Evolutionary conservation across 2,888 invertebrate genomes (phyloP), one percentile per base, ranked within the genome.

Genomic region (Tetragonisca angustula): DNA sequence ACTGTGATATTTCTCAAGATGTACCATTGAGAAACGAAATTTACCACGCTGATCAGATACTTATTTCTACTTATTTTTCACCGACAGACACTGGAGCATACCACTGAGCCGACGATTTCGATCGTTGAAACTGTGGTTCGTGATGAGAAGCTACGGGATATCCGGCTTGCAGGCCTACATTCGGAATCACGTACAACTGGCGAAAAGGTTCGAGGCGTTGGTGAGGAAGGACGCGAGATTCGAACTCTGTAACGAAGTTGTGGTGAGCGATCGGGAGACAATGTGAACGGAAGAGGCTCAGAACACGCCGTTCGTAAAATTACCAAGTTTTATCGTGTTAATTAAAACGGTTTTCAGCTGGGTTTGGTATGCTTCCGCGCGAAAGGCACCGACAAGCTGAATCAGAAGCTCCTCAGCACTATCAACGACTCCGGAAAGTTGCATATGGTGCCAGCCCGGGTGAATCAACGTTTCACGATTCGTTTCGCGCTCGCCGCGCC

Each of bases 41-140:
- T 36, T 36, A 11, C 43, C 9, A 43, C 43, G 9, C 43, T 5
- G 43, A 43, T 43, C 9, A 1, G 43, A 43, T 36, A 9, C 11
- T 43, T 1, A 9, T 43, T 43, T 9, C 43, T 43, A 43, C 9
- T 1, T 1, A 43, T 43, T 43, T 2, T 56, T 19, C 24, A 70
- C 87, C 4, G 79, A 2, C 65, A 93, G 99, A 94, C 99, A 99
- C 94, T 99, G 99, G 99, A 99, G 99, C 69, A 98, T 99, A 91
- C 98, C 99, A 9, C 95, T 99, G 76, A 99, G 99, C 94, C 96
- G 99, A 62, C 96, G 99, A 85, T 99, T 99, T 95, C 96, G 99
- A 81, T 98, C 99, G 0, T 95, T 99, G 86, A 99, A 99, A 94
- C 95, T 99, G 59, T 99, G 99, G 99, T 99, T 99, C 95, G 99